Evolutionary conservation across 2,888 invertebrate species (phyloP), one percentile per base, ranked within the genome.

Genomic region (Pandemis heparana): DNA sequence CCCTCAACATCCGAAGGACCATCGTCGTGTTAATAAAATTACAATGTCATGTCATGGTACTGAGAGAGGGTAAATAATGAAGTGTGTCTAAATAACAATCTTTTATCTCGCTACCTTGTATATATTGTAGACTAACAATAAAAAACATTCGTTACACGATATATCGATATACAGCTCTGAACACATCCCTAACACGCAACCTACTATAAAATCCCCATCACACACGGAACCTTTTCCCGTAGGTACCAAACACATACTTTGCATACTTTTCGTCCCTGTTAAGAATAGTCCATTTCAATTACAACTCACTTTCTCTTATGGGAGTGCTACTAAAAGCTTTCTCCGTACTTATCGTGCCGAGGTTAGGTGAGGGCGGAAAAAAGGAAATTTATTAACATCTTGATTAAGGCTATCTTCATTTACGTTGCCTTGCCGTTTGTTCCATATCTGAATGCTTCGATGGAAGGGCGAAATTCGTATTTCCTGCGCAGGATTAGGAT

Each of bases 321-420:
- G 75, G 65, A 70, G 75, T 75, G 70, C 56, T 75, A 72, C 75
- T 78, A 77, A 79, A 78, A 79, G 79, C 75, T 74, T 78, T 77
- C 59, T 60, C 67, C 67, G 70, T 76, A 77, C 76, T 77, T 77
- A 79, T 77, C 75, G 67, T 70, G 73, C 48, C 64, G 59, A 65
- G 66, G 66, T 71, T 72, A 74, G 71, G 69, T 70, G 69, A 46
- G 63, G 74, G 71, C 65, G 66, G 72, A 73, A 62, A 63, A 48
- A 78, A 76, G 77, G 81, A 80, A 84, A 86, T 89, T 89, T 89
- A 90, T 89, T 85, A 82, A 80, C 83, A 89, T 89, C 89, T 87
- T 87, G 90, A 91, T 90, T 87, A 84, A 77, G 76, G 77, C 77
- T 83, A 86, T 83, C 81, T 80, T 80, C 80, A 81, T 84, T 85